Conservation (phyloP, 2,888 invertebrate species). For the Pachydiplax longipennis region DNA sequence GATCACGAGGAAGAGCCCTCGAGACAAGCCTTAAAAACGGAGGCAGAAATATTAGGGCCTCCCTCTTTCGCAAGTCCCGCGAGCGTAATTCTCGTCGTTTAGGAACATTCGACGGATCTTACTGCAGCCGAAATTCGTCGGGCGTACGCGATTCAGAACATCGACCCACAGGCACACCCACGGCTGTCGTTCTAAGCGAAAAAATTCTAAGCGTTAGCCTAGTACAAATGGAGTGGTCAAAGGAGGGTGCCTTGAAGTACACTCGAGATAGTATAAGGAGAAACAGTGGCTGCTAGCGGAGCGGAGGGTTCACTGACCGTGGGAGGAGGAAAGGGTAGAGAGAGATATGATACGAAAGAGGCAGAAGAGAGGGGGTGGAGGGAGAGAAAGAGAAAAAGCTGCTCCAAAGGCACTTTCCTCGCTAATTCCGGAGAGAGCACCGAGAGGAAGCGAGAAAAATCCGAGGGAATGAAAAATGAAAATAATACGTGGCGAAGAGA, state of each 20-base stretch:
- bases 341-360: not conserved
- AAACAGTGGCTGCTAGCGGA: not conserved
- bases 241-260: not conserved
- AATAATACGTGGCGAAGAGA: not conserved
- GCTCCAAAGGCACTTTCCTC: not conserved
- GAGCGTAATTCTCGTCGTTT: too few species aligned
- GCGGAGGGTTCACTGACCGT: slow-evolving; percentile 15
- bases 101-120: too few species aligned
- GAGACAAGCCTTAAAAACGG: too few species aligned
- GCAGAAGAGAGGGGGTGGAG: not conserved
- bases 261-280: not conserved
- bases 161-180: not conserved
- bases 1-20: too few species aligned
- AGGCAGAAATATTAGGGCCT: too few species aligned
- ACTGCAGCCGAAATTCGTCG: too few species aligned
- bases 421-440: not conserved
- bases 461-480: not conserved
- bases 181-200: too few species aligned
- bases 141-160: not conserved
- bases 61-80: too few species aligned
- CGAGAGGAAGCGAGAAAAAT: not conserved
- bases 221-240: not conserved
- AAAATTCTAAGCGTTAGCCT: not conserved
- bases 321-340: not conserved
- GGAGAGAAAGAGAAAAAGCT: not conserved